These are phyloP conservation scores for Lepidotrigona ventralis DNA, from an alignment of 1,140 invertebrate species.

Conservation along the genomic window DNA sequence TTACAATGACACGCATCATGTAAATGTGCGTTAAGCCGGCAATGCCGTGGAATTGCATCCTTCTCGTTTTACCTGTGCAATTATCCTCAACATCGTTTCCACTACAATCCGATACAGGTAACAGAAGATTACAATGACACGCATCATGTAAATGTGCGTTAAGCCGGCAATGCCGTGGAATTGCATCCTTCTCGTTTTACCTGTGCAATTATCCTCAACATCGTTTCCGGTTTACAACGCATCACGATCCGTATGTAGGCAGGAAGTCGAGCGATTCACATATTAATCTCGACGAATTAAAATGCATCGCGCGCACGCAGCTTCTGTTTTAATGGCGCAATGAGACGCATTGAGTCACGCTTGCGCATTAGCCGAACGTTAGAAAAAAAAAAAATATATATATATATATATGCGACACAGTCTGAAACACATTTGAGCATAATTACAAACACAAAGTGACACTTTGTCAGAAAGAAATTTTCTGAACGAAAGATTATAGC, in stretches of 20 bases:
- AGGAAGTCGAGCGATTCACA: constrained; percentile 36
- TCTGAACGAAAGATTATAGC: too few relatives aligned
- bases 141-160: not conserved
- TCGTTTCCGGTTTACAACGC: constrained; percentile 32
- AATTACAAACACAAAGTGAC: too few relatives aligned
- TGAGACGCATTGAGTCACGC: constrained; percentile 26
- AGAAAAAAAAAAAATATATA: not conserved
- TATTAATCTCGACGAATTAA: constrained; percentile 39
- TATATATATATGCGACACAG: not conserved
- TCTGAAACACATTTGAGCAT: not conserved
- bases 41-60: constrained; percentile 23
- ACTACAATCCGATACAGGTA: not conserved
- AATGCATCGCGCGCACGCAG: constrained; percentile 5
- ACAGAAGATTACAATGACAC: not conserved
- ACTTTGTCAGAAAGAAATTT: too few relatives aligned
- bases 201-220: constrained; percentile 24
- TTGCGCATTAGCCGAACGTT: not conserved
- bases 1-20: not conserved
- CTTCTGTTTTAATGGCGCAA: constrained; percentile 32
- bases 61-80: constrained; percentile 18
- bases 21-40: not conserved
- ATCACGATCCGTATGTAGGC: constrained; percentile 9
- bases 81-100: constrained; percentile 31
- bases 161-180: constrained; percentile 13
- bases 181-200: constrained; percentile 19